These are phyloP conservation scores for Euura saliciscinereae DNA, from an alignment of 1,140 invertebrate species.

Conservation along the genomic window DNA sequence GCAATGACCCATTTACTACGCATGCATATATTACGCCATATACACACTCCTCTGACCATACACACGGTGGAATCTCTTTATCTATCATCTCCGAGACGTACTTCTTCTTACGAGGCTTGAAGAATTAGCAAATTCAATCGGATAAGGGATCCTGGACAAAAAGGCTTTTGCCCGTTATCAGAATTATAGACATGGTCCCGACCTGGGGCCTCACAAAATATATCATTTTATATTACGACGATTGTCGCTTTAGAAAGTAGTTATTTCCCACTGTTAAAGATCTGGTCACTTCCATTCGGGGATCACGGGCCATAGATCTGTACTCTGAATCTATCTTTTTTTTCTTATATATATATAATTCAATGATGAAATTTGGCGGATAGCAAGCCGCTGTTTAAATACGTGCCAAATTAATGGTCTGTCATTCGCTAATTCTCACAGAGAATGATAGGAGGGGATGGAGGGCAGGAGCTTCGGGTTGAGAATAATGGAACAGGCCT, in stretches of 20 bases:
- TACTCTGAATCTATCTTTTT: too few species aligned
- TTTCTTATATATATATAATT: background rate
- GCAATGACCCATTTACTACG: background rate
- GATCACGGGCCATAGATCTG: background rate
- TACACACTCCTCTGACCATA: background rate
- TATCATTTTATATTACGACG: background rate
- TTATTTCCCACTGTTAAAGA: background rate
- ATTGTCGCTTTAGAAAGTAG: background rate
- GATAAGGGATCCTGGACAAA: background rate
- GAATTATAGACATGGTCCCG: background rate
- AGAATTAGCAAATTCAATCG: conserved; percentile 7
- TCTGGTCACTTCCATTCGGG: background rate
- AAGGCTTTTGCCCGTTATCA: too few species aligned
- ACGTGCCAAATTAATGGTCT: background rate
- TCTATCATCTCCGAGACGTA: background rate
- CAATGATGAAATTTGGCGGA: too few species aligned
- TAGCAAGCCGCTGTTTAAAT: too few species aligned
- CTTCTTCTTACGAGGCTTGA: background rate
- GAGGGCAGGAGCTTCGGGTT: too few species aligned
- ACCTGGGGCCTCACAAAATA: background rate
- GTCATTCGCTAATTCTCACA: background rate
- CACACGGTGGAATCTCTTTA: background rate
- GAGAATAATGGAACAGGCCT: too few species aligned
- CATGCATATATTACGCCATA: background rate
- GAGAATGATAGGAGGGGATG: too few species aligned